phyloP scores from a whole-genome alignment of 2,888 invertebrate genomes.

The Petrophora chlorosata region DNA sequence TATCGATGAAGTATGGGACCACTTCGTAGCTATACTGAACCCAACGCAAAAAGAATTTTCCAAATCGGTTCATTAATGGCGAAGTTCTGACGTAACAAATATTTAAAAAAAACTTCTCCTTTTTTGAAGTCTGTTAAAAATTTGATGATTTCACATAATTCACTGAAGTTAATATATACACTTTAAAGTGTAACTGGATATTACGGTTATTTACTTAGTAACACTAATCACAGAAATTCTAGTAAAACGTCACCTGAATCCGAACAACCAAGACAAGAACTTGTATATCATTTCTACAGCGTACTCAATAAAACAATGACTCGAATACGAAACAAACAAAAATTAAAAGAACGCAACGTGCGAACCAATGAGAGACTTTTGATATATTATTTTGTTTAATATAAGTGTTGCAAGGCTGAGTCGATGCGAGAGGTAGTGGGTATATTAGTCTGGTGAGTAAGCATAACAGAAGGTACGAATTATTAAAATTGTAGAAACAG shows the following conservation, averaged over 20 bases:
- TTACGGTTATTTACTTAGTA: not conserved
- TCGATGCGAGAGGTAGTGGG: constrained; percentile 4
- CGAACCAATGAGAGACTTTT: constrained; percentile 10
- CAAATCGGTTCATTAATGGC: no score
- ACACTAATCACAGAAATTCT: not conserved
- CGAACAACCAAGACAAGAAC: constrained; percentile 20
- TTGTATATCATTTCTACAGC: constrained; percentile 10
- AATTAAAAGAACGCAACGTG: constrained; percentile 11
- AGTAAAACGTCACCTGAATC: constrained; percentile 6
- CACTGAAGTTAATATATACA: no score
- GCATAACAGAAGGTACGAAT: not conserved
- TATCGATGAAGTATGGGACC: no score
- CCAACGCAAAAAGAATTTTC: no score
- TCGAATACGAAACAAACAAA: not conserved
- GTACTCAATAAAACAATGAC: not conserved
- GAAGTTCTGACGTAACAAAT: no score
- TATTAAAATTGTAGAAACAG: constrained; percentile 1
- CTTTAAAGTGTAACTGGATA: no score
- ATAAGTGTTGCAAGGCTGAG: constrained; percentile 62
- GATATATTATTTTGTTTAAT: constrained; percentile 60
- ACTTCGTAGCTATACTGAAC: no score
- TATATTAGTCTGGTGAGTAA: not conserved
- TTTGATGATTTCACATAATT: no score
- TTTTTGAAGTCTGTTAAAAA: not conserved
- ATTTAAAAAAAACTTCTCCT: not conserved